phyloP scores from a whole-genome alignment of 1,140 invertebrate species.

The Acyrthosiphon pisum region DNA sequence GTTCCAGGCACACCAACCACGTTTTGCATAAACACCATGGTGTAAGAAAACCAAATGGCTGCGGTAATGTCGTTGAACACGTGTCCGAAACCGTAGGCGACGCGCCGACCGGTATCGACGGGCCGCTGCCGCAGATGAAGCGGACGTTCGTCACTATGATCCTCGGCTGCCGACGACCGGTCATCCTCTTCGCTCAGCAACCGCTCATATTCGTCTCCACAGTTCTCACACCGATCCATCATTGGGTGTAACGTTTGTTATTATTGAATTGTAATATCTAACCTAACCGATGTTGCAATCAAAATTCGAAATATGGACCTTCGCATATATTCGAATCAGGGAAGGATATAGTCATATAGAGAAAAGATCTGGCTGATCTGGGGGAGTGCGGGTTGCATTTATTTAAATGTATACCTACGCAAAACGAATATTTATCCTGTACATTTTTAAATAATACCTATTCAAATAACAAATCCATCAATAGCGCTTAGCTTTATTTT shows the following conservation, averaged over 20 bases:
- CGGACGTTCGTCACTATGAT: background rate
- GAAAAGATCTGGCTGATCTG: too few species aligned
- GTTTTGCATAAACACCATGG: slow-evolving; percentile 85
- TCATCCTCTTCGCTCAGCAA: slow-evolving; percentile 26
- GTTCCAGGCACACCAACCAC: slow-evolving; percentile 75
- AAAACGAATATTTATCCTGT: too few species aligned
- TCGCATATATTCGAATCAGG: background rate
- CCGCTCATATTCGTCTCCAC: slow-evolving; percentile 26
- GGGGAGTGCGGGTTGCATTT: too few species aligned
- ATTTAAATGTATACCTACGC: too few species aligned
- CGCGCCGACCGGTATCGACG: slow-evolving; percentile 64
- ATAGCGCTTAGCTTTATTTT: too few species aligned
- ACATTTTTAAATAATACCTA: too few species aligned
- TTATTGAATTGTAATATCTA: background rate
- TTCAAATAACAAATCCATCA: too few species aligned
- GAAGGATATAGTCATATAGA: background rate
- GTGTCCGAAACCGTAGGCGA: slow-evolving; percentile 83
- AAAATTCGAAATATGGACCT: background rate
- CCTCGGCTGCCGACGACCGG: background rate
- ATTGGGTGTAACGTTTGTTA: background rate
- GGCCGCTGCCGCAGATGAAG: background rate
- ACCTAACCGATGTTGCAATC: background rate
- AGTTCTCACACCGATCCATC: slow-evolving; percentile 32
- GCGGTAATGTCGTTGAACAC: slow-evolving; percentile 90
- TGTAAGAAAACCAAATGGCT: slow-evolving; percentile 94